These are phyloP conservation scores for Anthoscopus minutus DNA, from an alignment of 2,113 vertebrate genomes.

Conservation along the genomic window DNA sequence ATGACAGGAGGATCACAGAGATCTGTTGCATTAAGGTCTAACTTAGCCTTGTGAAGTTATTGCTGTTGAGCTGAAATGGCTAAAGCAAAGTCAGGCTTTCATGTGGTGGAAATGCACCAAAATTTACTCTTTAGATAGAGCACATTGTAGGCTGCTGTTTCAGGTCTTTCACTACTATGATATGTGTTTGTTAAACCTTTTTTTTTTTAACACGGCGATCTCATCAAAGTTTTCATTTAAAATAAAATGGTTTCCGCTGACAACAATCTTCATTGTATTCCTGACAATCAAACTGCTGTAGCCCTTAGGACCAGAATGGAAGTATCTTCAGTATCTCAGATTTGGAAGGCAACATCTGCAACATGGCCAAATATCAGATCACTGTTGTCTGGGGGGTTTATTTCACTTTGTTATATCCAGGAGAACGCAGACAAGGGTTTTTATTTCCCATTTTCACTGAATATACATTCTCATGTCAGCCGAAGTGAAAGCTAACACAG, in stretches of 20 bases:
- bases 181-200: neutral
- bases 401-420: neutral
- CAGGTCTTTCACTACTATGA: neutral
- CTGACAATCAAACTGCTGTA: neutral
- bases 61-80: neutral
- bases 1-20: neutral
- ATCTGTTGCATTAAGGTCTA: neutral
- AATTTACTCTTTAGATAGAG: neutral
- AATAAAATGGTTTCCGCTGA: neutral
- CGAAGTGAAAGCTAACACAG: slow-evolving; percentile 54
- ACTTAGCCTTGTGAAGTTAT: neutral
- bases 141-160: neutral
- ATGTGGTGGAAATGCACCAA: neutral
- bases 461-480: slow-evolving; percentile 24
- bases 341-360: neutral
- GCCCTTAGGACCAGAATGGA: neutral
- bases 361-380: neutral
- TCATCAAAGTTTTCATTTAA: neutral
- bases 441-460: slow-evolving; percentile 33
- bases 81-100: neutral
- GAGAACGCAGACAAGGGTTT: neutral
- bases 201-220: neutral
- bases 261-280: neutral
- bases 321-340: neutral
- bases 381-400: neutral